Evolutionary conservation across 2,113 vertebrate genomes (phyloP), one percentile per base, ranked within the genome.

Genomic region (Perca fluviatilis): DNA sequence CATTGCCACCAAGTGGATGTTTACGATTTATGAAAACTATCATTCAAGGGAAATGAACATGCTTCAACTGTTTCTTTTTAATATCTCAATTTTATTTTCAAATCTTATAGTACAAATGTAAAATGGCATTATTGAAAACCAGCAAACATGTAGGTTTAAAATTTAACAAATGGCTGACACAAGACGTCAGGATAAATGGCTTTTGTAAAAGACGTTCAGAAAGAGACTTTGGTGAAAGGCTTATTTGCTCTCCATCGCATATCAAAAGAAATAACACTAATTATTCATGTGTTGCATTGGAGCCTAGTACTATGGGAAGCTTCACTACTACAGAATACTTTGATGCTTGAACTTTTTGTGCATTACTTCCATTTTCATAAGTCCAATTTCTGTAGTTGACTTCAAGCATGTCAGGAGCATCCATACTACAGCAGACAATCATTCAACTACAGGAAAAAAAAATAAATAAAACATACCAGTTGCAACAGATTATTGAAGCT

Each of bases 1-100:
- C 27, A 91, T n/a, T 86, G 89, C 86, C 88, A 82, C 77, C 91
- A 70, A 25, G 83, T 73, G 91, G 89, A 64, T 58, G n/a, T 0
- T 5, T 33, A 18, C 0, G 6, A 36, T 50, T 40, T 78, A 13
- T 47, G 16, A 33, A 21, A 33, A 57, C 30, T 3, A 58, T 0
- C 14, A 19, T 4, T 46, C 1, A 54, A 80, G 19, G 36, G 1
- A 58, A 76, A 69, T 16, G 2, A 62, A 16, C 21, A 50, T 49
- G 19, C n/a, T 25, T 12, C 0, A 56, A 1, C 2, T 1, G 6
- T 51, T 70, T 74, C 15, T 47, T 67, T 74, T 79, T 33, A 30
- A 51, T 64, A 69, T 64, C 8, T 64, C 50, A 36, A 60, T 56
- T 87, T 91, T 80, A 77, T 87, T 83, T 66, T 56, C 12, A 74